A percentile compares a stretch with the other conserved stretches of the same genome.
phyloP scores from a whole-genome alignment of 2,888 invertebrate species.

The Embidobia sp. region DNA sequence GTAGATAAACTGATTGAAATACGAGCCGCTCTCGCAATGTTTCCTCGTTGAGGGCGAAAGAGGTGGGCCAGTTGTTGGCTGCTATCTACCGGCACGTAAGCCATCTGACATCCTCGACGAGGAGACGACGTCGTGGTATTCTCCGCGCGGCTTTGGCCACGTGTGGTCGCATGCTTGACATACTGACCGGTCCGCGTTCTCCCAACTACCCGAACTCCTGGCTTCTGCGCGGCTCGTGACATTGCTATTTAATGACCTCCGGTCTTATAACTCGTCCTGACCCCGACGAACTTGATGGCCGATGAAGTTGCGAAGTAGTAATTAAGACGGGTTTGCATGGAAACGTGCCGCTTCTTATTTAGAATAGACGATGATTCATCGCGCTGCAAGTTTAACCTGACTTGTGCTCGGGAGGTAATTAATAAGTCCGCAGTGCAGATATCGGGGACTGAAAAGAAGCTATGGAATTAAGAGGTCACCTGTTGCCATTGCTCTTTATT shows the following conservation, averaged over 20 bases:
- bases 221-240: conserved; percentile 53
- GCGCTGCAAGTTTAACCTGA: conserved; percentile 13
- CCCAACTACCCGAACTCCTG: conserved; percentile 59
- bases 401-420: conserved; percentile 34
- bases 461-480: conserved; percentile 31
- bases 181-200: conserved; percentile 55
- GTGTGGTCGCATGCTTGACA: conserved; percentile 63
- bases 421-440: conserved; percentile 35
- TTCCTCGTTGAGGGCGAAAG: conserved; percentile 50
- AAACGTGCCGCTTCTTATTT: conserved; percentile 43
- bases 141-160: conserved; percentile 48
- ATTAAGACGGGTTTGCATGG: conserved; percentile 53
- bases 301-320: conserved; percentile 38
- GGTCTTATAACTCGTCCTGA: conserved; percentile 56
- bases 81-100: conserved; percentile 40
- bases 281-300: conserved; percentile 31
- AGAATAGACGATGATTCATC: conserved; percentile 47
- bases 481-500: conserved; percentile 20
- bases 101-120: conserved; percentile 31
- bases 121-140: conserved; percentile 30
- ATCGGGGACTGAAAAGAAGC: conserved; percentile 21
- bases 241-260: conserved; percentile 61
- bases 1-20: conserved; percentile 81
- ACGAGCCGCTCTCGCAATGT: conserved; percentile 74
- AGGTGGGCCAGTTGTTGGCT: conserved; percentile 48